Evolutionary conservation across 2,113 vertebrate genomes (phyloP).

Genomic region (Oncorhynchus gorbuscha): DNA sequence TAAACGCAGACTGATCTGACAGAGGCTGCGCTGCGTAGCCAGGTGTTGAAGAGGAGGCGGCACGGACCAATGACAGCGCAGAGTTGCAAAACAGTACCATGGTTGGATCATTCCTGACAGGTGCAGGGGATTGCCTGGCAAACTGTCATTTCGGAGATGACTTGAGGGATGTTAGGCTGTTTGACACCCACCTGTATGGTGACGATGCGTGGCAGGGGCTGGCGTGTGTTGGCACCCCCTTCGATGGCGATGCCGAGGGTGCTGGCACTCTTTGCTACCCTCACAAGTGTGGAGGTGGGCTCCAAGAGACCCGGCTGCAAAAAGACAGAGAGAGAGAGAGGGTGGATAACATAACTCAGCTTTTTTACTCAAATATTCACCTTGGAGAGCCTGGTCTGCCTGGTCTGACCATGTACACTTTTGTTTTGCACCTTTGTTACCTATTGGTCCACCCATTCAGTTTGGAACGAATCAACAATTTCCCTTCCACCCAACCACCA

Average conservation of each 20-base stretch:
- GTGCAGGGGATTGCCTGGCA: too few species aligned
- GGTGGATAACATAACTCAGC: neutral
- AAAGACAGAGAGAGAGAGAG: conserved; percentile 3
- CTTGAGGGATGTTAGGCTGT: too few species aligned
- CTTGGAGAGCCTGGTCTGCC: too few species aligned
- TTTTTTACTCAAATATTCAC: too few species aligned
- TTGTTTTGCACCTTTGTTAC: neutral
- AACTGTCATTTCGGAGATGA: too few species aligned
- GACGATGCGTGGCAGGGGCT: conserved; percentile 94
- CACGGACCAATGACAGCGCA: too few species aligned
- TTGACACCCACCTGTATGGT: conserved; percentile 86
- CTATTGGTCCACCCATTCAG: neutral
- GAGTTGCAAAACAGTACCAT: too few species aligned
- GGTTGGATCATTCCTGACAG: too few species aligned
- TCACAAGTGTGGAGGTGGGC: conserved; percentile 86
- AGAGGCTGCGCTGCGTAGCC: too few species aligned
- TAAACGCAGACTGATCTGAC: too few species aligned
- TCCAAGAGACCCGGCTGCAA: conserved; percentile 89
- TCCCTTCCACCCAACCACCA: conserved; percentile 29
- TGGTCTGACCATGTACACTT: too few species aligned
- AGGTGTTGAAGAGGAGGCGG: too few species aligned
- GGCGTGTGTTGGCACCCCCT: conserved; percentile 94
- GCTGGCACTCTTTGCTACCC: conserved; percentile 87
- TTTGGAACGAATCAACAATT: neutral
- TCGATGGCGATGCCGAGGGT: conserved; percentile 97